phyloP scores from a whole-genome alignment of 2,797 vertebrate genomes.

The Rhinoraja longicauda region DNA sequence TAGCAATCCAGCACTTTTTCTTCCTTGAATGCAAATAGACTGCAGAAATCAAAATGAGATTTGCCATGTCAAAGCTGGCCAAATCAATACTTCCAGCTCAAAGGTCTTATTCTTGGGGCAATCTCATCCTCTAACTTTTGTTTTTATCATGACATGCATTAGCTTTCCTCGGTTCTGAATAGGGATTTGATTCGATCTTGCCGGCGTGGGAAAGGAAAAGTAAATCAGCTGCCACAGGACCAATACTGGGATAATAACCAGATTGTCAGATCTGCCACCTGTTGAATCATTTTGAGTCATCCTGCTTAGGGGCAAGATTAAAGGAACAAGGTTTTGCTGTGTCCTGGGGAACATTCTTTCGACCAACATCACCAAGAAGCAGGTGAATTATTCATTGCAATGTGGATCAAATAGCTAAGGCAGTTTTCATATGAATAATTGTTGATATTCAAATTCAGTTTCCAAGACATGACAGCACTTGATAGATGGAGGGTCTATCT shows the following conservation, averaged over 20 bases:
- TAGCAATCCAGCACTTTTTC: slow-evolving; percentile 3
- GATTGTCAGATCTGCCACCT: not conserved
- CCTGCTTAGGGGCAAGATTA: not conserved
- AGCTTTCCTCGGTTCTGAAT: not conserved
- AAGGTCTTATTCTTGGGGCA: not conserved
- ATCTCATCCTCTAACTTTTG: not conserved
- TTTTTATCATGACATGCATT: not conserved
- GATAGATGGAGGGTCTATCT: too few species aligned
- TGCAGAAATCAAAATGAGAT: slow-evolving; percentile 8
- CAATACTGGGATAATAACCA: not conserved
- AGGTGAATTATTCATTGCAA: not conserved
- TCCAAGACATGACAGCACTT: not conserved
- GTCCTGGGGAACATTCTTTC: not conserved
- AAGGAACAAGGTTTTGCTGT: not conserved
- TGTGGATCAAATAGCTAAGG: not conserved
- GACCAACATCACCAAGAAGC: not conserved
- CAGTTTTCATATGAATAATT: too few species aligned
- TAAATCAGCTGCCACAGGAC: not conserved
- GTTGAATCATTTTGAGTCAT: too few species aligned
- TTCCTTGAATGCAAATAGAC: not conserved
- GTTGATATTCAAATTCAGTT: not conserved
- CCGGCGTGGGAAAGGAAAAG: not conserved
- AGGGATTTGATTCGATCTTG: not conserved
- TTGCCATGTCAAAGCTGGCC: not conserved
- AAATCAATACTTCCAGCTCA: not conserved